Conservation (phyloP, 2,797 vertebrate species). For the Scomberomorus guttatus region DNA sequence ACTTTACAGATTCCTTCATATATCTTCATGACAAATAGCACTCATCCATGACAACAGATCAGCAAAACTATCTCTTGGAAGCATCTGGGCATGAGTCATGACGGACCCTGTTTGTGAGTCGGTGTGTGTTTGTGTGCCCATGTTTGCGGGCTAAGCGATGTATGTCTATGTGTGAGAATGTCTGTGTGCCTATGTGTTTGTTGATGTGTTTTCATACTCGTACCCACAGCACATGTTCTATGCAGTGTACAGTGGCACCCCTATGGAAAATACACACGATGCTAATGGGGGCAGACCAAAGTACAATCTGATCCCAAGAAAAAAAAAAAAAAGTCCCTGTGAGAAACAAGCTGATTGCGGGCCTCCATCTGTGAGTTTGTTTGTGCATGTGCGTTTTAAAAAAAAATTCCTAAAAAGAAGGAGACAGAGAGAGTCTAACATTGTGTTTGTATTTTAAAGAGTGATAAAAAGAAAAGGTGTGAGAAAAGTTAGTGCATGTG, state of each 20-base stretch:
- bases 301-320: conserved; percentile 66
- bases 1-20: conserved; percentile 40
- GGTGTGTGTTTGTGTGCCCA: conserved; percentile 12
- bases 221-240: conserved; percentile 49
- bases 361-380: conserved; percentile 58
- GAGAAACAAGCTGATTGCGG: conserved; percentile 61
- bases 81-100: conserved; percentile 56
- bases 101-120: conserved; percentile 30
- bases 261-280: conserved; percentile 74
- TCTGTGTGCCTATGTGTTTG: conserved; percentile 3
- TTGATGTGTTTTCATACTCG: conserved; percentile 37
- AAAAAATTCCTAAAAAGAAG: conserved; percentile 9
- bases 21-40: conserved; percentile 61
- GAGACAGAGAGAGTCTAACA: neutral
- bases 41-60: conserved; percentile 57
- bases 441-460: conserved; percentile 21
- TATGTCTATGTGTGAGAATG: conserved; percentile 53
- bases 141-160: conserved; percentile 18
- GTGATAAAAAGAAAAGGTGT: neutral
- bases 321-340: conserved; percentile 57
- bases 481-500: neutral
- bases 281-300: conserved; percentile 62
- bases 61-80: conserved; percentile 65
- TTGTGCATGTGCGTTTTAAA: conserved; percentile 41
- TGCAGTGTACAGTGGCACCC: conserved; percentile 61